These are phyloP conservation scores for Eueremaeus valkanovi DNA, from an alignment of 2,888 invertebrate species.

Conservation along the genomic window DNA sequence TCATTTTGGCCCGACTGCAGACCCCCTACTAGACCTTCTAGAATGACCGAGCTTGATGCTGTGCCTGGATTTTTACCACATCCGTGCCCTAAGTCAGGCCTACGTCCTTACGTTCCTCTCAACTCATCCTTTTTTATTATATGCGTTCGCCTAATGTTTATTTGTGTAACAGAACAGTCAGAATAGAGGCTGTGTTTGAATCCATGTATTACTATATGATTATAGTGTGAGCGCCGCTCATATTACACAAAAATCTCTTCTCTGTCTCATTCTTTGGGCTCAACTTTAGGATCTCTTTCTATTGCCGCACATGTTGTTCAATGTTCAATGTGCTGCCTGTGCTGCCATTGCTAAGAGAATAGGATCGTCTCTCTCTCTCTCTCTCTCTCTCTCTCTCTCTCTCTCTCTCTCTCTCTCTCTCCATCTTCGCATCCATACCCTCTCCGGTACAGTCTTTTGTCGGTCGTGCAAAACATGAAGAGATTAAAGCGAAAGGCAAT, in stretches of 20 bases:
- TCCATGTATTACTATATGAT: not conserved
- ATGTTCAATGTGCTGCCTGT: not conserved
- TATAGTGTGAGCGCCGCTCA: not conserved
- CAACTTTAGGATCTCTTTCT: not conserved
- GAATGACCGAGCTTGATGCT: too few species aligned
- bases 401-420: not conserved
- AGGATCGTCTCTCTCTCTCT: not conserved
- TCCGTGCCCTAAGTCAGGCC: not conserved
- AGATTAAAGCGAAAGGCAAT: conserved; percentile 26
- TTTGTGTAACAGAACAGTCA: conserved; percentile 10
- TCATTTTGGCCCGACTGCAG: too few species aligned
- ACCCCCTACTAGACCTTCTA: too few species aligned
- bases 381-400: not conserved
- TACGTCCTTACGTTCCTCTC: not conserved
- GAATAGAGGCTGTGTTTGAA: not conserved
- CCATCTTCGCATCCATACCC: not conserved
- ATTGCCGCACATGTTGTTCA: conserved; percentile 8
- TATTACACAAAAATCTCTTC: conserved; percentile 12
- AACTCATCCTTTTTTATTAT: conserved; percentile 31
- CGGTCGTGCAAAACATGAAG: conserved; percentile 23
- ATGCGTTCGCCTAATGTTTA: conserved; percentile 15
- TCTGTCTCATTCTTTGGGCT: not conserved
- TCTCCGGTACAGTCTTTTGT: not conserved
- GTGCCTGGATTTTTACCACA: too few species aligned
- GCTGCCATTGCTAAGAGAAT: not conserved